Evolutionary conservation across 2,113 vertebrate genomes (phyloP).

Genomic region (Falco punctatus): DNA sequence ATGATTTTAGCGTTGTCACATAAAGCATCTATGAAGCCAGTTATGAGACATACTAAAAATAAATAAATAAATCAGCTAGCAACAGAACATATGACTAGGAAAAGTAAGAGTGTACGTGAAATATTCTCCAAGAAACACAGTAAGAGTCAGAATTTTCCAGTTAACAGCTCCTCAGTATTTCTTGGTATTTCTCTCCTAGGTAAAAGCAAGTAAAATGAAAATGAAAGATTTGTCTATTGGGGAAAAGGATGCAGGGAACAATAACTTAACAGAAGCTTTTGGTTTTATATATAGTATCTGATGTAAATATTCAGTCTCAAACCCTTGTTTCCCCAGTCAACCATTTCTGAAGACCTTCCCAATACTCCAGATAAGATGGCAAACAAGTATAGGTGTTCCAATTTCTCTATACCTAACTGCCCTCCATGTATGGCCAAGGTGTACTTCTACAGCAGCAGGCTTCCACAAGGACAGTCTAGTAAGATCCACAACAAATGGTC

Average conservation of each 20-base stretch:
- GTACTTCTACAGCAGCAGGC: neutral
- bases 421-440: rapidly evolving
- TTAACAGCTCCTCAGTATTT: neutral
- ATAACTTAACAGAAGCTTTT: neutral
- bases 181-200: neutral
- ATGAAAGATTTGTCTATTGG: neutral
- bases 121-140: neutral
- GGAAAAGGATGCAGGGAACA: neutral
- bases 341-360: neutral
- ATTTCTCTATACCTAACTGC: too few relatives aligned
- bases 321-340: neutral
- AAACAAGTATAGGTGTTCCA: rapidly evolving
- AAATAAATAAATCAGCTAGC: neutral
- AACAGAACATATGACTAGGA: neutral
- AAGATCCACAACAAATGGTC: rapidly evolving
- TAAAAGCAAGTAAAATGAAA: neutral
- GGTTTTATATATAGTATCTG: neutral
- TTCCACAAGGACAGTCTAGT: neutral
- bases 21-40: neutral
- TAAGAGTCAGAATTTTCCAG: neutral
- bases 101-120: neutral
- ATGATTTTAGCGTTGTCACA: neutral
- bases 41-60: neutral
- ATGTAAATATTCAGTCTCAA: neutral
- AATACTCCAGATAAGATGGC: rapidly evolving